phyloP scores from a whole-genome alignment of 2,797 vertebrate genomes.

The Monodelphis domestica region DNA sequence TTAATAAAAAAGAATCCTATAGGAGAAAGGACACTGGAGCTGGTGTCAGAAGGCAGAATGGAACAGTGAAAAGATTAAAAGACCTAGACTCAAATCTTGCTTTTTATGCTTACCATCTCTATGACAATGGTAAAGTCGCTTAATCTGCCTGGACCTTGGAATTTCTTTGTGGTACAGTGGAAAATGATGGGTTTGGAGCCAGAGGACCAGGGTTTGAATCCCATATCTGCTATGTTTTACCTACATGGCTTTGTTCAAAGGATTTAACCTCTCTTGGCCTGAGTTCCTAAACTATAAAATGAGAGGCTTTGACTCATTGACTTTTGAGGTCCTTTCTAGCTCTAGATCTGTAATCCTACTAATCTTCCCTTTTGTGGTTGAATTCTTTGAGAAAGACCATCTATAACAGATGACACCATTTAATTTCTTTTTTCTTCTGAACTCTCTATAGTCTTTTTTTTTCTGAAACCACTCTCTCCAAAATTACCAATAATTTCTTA shows the following conservation, averaged over 20 bases:
- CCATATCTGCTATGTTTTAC: background rate
- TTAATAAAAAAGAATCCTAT: background rate
- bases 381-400: background rate
- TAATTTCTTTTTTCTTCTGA: too few relatives aligned
- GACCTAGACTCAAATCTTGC: background rate
- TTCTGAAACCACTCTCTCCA: too few relatives aligned
- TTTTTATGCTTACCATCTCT: background rate
- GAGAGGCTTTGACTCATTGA: background rate
- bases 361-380: background rate
- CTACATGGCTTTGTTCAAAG: background rate
- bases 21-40: background rate
- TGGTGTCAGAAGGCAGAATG: background rate
- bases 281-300: background rate
- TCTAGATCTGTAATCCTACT: background rate
- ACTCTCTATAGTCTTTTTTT: too few relatives aligned
- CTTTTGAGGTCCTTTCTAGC: background rate
- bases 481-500: too few relatives aligned
- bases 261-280: background rate
- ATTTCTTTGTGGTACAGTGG: background rate
- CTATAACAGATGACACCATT: background rate
- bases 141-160: background rate
- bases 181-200: background rate
- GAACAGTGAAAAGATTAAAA: constrained; percentile 27
- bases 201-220: background rate
- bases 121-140: background rate